Conservation (phyloP, 1,140 invertebrate species). For the Spodoptera litura region DNA sequence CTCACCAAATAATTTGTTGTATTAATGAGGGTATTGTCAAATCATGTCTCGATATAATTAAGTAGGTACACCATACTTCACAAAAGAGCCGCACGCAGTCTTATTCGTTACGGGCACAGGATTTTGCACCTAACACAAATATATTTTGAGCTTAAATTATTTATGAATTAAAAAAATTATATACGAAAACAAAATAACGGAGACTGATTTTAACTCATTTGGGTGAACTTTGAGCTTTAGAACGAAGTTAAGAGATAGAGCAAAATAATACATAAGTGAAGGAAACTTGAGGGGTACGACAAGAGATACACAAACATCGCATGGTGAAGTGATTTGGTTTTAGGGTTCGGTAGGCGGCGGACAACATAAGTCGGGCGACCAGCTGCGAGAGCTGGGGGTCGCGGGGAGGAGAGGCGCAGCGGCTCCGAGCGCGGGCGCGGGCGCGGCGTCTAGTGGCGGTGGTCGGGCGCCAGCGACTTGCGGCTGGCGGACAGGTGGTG, state of each 20-base stretch:
- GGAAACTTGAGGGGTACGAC: not conserved
- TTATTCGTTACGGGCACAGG: constrained; percentile 53
- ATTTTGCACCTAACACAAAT: constrained; percentile 44
- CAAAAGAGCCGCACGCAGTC: constrained; percentile 58
- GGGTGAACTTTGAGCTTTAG: constrained; percentile 37
- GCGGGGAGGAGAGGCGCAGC: not conserved
- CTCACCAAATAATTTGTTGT: constrained; percentile 15
- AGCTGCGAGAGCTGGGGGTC: not conserved
- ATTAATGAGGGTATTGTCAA: constrained; percentile 43
- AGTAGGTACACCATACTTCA: constrained; percentile 53
- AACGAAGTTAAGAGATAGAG: not conserved
- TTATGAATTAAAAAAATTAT: too few relatives aligned
- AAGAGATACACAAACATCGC: constrained; percentile 15
- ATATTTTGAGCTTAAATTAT: constrained; percentile 29
- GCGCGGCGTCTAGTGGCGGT: constrained; percentile 74
- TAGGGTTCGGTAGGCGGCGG: constrained; percentile 14
- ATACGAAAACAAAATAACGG: not conserved
- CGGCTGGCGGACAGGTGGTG: constrained; percentile 82
- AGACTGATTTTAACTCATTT: constrained; percentile 11
- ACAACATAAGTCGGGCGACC: constrained; percentile 6
- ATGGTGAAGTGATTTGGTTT: constrained; percentile 14
- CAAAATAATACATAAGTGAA: constrained; percentile 19
- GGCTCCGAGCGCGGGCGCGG: not conserved
- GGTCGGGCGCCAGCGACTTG: constrained; percentile 86
- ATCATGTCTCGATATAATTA: constrained; percentile 35